Evolutionary conservation across 2,797 vertebrate species (phyloP).

Genomic region (Diplodus puntazzo): DNA sequence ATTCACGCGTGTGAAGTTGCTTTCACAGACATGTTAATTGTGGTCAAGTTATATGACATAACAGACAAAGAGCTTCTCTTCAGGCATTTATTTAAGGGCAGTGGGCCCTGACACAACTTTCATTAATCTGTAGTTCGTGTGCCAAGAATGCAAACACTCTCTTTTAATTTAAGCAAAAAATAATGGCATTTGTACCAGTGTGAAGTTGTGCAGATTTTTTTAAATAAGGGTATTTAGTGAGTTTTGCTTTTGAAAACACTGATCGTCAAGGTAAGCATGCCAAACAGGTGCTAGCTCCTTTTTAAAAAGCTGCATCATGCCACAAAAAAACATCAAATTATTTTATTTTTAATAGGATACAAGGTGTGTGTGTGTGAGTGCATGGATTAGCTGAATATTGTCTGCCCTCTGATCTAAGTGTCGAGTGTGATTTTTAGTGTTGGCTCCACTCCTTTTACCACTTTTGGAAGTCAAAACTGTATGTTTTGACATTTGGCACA

Average conservation of each 20-base stretch:
- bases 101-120: slow-evolving; percentile 2
- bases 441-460: slow-evolving; percentile 8
- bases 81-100: slow-evolving; percentile 33
- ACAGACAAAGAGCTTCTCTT: slow-evolving; percentile 31
- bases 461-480: slow-evolving; percentile 20
- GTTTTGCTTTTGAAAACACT: slow-evolving; percentile 23
- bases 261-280: not conserved
- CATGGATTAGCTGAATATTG: no score
- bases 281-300: slow-evolving; percentile 9
- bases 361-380: no score
- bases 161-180: slow-evolving; percentile 41
- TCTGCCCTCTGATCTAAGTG: no score
- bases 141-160: slow-evolving; percentile 9
- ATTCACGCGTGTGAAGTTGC: slow-evolving; percentile 46
- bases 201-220: slow-evolving; percentile 12
- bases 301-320: slow-evolving; percentile 11
- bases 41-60: slow-evolving; percentile 54
- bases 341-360: slow-evolving; percentile 9
- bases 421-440: slow-evolving; percentile 6
- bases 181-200: slow-evolving; percentile 21
- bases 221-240: slow-evolving; percentile 3
- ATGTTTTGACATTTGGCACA: slow-evolving; percentile 33
- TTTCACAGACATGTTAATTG: slow-evolving; percentile 58
- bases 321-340: slow-evolving; percentile 15
- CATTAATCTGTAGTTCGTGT: slow-evolving; percentile 23